Evolutionary conservation across 1,140 invertebrate genomes (phyloP).

Genomic region (Lycorma delicatula): DNA sequence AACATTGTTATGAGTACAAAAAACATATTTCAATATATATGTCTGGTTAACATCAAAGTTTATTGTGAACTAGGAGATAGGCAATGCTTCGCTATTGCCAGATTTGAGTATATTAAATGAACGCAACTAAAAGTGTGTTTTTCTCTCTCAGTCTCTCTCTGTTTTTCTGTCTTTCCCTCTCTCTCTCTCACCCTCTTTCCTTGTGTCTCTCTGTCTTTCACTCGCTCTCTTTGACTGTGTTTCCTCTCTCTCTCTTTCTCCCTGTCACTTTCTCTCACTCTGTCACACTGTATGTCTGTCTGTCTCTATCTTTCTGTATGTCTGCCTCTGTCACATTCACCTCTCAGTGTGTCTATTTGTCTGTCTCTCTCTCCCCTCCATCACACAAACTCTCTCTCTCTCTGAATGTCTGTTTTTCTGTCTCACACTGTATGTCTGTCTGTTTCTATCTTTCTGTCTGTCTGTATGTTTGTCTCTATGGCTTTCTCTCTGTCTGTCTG

Average conservation of each 20-base stretch:
- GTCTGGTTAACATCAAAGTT: too few relatives aligned
- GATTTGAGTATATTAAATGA: too few relatives aligned
- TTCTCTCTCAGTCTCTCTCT: neutral
- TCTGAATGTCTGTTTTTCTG: slow-evolving; percentile 9
- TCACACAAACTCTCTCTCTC: slow-evolving; percentile 15
- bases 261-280: neutral
- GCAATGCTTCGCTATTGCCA: too few relatives aligned
- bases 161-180: neutral
- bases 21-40: too few relatives aligned
- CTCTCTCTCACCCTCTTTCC: neutral
- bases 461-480: slow-evolving; percentile 14
- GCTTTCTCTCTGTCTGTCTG: neutral
- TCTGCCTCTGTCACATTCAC: slow-evolving; percentile 14
- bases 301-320: slow-evolving; percentile 18
- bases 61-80: too few relatives aligned
- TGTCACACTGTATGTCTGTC: slow-evolving; percentile 10
- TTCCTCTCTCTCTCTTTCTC: slow-evolving; percentile 7
- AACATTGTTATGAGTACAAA: too few relatives aligned
- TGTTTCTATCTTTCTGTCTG: slow-evolving; percentile 17
- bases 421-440: slow-evolving; percentile 16
- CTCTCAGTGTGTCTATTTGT: slow-evolving; percentile 7
- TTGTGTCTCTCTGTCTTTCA: neutral
- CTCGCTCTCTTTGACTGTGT: slow-evolving; percentile 24
- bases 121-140: too few relatives aligned
- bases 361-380: slow-evolving; percentile 6